Base-by-base conservation (phyloP, 1,140 invertebrate genomes). In the Achroia grisella region DNA sequence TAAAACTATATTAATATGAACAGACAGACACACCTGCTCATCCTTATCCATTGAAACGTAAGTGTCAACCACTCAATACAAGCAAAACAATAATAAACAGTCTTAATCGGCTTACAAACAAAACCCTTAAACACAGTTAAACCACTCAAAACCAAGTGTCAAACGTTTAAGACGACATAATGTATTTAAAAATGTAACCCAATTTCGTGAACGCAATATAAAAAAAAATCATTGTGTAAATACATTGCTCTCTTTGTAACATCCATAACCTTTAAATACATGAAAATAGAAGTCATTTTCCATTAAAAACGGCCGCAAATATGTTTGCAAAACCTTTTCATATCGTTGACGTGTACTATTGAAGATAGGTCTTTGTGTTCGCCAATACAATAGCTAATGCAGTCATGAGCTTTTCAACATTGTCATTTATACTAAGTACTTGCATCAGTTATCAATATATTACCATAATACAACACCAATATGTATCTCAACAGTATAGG, bases 391-490 rank as follows among this genome's bases (percentile, higher is more conserved):
- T 64, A 55, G 69, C 73, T 81, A 81, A 81, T 81, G 64, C 55
- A 77, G 74, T 81, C 74, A 76, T 76, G 74, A 70, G 70, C 63
- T 59, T 71, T 77, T 74, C 68, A 74, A 67, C 68, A 67, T 58
- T 77, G 71, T 72, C 62, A 74, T 74, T 50, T 71, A 62, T 71
- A 77, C 71, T 76, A 74, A 77, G 71, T 77, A 77, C 72, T 58
- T 44, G 13, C 28, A 39, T 40, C 9, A 9, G 32, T 56, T 6
- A 48, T 56, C 51, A 5, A 44, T 64, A 37, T 10, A 37, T 37
- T 23, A 23, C 6, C 6, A 23, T 23, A 3, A 23, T 23, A 23
- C 17, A 23, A 23, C 6, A 23, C 6, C 2, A 23, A 23, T 23
- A 3, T 3, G 6, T 23, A 23, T 23, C 17, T 23, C 2, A 23